phyloP scores from a whole-genome alignment of 1,140 invertebrate genomes.

The Drosophila nigrodunni region DNA sequence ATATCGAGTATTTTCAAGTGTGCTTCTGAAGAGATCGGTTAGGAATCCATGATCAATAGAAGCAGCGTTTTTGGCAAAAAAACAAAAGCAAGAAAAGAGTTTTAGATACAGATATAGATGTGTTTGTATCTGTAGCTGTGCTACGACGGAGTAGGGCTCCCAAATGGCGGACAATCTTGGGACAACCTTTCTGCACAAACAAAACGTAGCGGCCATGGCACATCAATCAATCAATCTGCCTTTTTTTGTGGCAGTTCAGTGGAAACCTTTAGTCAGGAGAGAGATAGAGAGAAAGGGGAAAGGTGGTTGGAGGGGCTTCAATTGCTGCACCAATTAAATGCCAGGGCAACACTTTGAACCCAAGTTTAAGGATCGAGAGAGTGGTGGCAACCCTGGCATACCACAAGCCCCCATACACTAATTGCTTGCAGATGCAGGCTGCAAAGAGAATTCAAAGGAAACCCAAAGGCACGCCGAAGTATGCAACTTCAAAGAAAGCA shows the following conservation, averaged over 20 bases:
- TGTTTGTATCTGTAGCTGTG: background rate
- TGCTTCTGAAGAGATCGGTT: conserved; percentile 18
- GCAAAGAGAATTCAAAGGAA: conserved; percentile 71
- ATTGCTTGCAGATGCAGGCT: conserved; percentile 74
- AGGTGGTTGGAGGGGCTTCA: conserved; percentile 30
- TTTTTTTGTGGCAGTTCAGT: conserved; percentile 64
- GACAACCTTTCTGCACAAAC: conserved; percentile 69
- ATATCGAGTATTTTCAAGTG: background rate
- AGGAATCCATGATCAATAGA: conserved; percentile 55
- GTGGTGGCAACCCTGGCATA: conserved; percentile 46
- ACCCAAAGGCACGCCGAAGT: conserved; percentile 77
- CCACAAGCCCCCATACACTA: conserved; percentile 70
- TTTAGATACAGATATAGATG: conserved; percentile 8
- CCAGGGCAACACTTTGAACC: conserved; percentile 79
- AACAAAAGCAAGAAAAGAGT: background rate
- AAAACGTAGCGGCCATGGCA: conserved; percentile 50
- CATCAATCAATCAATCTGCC: conserved; percentile 78
- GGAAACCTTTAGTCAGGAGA: conserved; percentile 58
- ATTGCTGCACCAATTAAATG: conserved; percentile 82
- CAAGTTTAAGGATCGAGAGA: conserved; percentile 34
- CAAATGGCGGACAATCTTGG: conserved; percentile 34
- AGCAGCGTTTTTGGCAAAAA: background rate
- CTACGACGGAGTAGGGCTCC: conserved; percentile 30
- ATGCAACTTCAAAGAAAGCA: conserved; percentile 83
- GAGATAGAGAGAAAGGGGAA: conserved; percentile 8